Base-by-base conservation (phyloP, 2,888 invertebrate genomes). In the Beris morrisii region DNA sequence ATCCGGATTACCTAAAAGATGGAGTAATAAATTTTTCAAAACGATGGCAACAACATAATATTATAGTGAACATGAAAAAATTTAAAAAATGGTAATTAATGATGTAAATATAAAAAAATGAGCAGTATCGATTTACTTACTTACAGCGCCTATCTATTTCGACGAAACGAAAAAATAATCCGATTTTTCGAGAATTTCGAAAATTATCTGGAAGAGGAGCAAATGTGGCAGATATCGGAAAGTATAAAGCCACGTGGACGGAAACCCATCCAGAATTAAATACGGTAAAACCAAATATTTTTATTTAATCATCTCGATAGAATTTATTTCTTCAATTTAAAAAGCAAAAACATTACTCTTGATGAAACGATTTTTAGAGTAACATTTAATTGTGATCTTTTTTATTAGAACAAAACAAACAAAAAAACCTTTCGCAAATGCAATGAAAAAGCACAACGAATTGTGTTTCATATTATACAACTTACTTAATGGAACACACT, bases 151-250 rank as follows among this genome's bases (percentile, higher is more conserved):
- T 97, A 97, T 85, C 88, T 88, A 75, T 94, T 94, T 81, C 93
- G 94, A 82, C 92, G 92, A 79, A 94, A 93, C 81, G 96, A 97
- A 79, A 89, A 92, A 73, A 93, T 99, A 72, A 89, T 97, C 74
- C 87, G 90, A 72, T 95, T 96, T 85, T 97, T 99, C 84, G 93
- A 95, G 83, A 93, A 95, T 82, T 99, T 99, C 82, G 93, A 95
- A 78, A 93, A 97, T 81, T 93, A 91, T 79, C 86, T 97, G 74
- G 92, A 91, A 78, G 99, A 99, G 82, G 98, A 99, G 81, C 92
- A 95, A 67, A 93, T 98, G 89, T 99, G 98, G 98, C 94, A 95
- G 81, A 91, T 97, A 75, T 98, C 97, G 0, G 96, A 97, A 83
- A 89, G 88, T 72, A 96, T 99, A 74, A 97, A 97, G 84, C 97